These are phyloP conservation scores for Typhlichthys eigenmanni DNA, from an alignment of 2,797 vertebrate genomes.

Conservation along the genomic window DNA sequence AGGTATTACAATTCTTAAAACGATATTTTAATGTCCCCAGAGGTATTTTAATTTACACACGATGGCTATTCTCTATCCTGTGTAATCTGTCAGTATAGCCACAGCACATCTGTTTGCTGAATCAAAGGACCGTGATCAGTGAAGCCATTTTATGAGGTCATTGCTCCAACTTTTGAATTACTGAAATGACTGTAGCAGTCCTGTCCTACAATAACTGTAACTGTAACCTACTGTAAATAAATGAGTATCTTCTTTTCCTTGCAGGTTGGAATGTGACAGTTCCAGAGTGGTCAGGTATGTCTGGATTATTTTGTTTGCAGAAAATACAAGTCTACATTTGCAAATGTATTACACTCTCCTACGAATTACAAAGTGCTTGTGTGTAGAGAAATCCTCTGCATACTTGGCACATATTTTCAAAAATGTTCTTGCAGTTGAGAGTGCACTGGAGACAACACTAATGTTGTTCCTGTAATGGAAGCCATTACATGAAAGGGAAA, in stretches of 20 bases:
- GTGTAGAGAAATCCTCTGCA: too few relatives aligned
- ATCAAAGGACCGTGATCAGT: conserved; percentile 39
- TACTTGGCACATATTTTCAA: too few relatives aligned
- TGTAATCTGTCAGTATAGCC: conserved; percentile 7
- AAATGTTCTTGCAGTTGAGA: too few relatives aligned
- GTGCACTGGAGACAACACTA: not conserved
- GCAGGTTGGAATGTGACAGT: conserved; percentile 82
- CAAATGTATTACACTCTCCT: too few relatives aligned
- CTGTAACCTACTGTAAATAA: conserved; percentile 9
- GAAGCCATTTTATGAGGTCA: conserved; percentile 40
- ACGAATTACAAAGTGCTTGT: too few relatives aligned
- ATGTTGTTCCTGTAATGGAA: conserved; percentile 16
- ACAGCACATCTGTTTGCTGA: conserved; percentile 33
- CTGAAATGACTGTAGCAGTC: conserved; percentile 23
- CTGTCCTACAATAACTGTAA: conserved; percentile 11
- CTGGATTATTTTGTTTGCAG: not conserved
- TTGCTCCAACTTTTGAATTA: conserved; percentile 17
- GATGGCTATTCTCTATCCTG: conserved; percentile 20
- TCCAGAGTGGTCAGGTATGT: conserved; percentile 84
- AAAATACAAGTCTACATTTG: too few relatives aligned
- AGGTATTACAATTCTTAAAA: conserved; percentile 18
- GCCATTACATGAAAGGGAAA: conserved; percentile 33
- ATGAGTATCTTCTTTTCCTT: conserved; percentile 57
- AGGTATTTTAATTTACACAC: conserved; percentile 4
- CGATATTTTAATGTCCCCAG: too few relatives aligned